phyloP scores from a whole-genome alignment of 2,113 vertebrate species.

The Peromyscus polionotus region DNA sequence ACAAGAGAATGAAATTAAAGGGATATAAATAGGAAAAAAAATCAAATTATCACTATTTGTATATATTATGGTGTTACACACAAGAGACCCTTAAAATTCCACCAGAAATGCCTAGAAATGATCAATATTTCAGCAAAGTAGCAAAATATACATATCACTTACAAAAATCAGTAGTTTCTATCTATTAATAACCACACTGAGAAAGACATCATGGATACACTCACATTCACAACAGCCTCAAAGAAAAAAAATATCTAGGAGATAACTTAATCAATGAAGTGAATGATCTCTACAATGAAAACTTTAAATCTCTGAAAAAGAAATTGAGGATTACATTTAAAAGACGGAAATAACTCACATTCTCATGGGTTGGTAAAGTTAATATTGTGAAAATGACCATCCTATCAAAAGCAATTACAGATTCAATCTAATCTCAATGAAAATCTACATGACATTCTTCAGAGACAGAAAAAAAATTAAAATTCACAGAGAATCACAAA shows the following conservation, averaged over 20 bases:
- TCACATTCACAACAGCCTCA: background rate
- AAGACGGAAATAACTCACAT: background rate
- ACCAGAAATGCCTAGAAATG: background rate
- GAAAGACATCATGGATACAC: background rate
- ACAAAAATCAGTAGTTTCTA: background rate
- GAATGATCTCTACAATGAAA: background rate
- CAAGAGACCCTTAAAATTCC: background rate
- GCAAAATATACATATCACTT: background rate
- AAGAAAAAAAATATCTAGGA: background rate
- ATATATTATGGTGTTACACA: background rate
- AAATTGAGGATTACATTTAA: background rate
- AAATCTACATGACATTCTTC: background rate
- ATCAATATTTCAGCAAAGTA: background rate
- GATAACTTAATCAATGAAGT: background rate
- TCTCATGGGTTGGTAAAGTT: background rate
- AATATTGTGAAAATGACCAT: background rate
- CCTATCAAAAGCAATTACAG: background rate
- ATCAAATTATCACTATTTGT: background rate
- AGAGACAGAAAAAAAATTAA: background rate
- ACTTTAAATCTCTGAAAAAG: background rate
- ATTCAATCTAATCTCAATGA: background rate
- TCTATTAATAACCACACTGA: background rate
- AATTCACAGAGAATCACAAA: background rate
- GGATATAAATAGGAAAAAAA: background rate
- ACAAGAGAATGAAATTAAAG: background rate